Conservation (phyloP, 1,140 invertebrate genomes). For the Diachasmimorpha longicaudata region DNA sequence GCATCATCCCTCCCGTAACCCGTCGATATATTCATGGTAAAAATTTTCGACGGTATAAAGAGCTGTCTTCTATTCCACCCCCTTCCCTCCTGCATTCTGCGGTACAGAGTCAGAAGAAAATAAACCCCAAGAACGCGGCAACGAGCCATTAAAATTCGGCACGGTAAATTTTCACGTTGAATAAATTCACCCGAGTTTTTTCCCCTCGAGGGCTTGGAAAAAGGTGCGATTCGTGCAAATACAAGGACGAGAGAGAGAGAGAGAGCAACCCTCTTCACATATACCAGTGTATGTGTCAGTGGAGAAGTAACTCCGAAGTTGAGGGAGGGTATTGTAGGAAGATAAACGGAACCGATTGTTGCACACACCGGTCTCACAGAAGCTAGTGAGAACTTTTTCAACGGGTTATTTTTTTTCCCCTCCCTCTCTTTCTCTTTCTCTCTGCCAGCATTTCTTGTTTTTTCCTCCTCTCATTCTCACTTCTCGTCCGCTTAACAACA, state of each 20-base stretch:
- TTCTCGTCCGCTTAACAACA: background rate
- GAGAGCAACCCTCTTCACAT: conserved; percentile 23
- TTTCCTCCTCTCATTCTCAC: conserved; percentile 4
- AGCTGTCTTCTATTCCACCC: too few species aligned
- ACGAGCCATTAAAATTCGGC: conserved; percentile 27
- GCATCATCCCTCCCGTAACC: too few species aligned
- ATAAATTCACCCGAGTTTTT: conserved; percentile 53
- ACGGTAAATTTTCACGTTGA: conserved; percentile 43
- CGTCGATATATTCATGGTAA: too few species aligned
- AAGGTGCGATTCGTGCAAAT: conserved; percentile 50
- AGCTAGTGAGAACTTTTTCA: conserved; percentile 43
- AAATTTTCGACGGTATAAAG: too few species aligned
- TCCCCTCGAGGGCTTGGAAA: conserved; percentile 31
- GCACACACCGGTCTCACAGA: conserved; percentile 24
- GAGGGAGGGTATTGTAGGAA: conserved; percentile 50
- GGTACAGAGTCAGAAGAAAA: too few species aligned
- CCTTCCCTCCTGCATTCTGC: too few species aligned
- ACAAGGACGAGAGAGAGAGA: conserved; percentile 20
- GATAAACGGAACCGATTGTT: conserved; percentile 59
- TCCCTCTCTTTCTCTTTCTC: too few species aligned
- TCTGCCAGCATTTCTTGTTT: conserved; percentile 10
- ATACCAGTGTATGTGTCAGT: conserved; percentile 1
- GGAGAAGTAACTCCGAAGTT: conserved; percentile 49
- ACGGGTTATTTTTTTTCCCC: conserved; percentile 27
- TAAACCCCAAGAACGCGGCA: background rate